A percentile compares a stretch with the other conserved stretches of the same genome.
These are phyloP conservation scores for Diorhabda sublineata DNA, from an alignment of 1,140 invertebrate genomes.

Conservation along the genomic window DNA sequence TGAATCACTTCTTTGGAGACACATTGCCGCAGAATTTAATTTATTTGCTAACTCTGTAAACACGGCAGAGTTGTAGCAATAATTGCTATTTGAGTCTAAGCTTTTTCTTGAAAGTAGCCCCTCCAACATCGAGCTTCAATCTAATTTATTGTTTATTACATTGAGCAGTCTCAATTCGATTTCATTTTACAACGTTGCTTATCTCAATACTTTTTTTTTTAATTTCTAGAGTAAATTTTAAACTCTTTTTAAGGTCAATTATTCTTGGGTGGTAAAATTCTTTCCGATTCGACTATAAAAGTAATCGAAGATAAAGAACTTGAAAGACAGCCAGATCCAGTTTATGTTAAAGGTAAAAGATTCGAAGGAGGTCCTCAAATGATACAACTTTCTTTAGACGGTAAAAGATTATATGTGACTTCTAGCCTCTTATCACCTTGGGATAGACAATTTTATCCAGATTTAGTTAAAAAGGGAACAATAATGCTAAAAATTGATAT, in stretches of 20 bases:
- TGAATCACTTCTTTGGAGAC: too few species aligned
- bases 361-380: conserved; percentile 89
- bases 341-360: conserved; percentile 71
- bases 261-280: conserved; percentile 79
- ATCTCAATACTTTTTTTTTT: too few species aligned
- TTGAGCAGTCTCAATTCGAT: too few species aligned
- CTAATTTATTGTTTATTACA: too few species aligned
- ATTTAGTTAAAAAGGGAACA: conserved; percentile 61
- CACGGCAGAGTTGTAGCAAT: too few species aligned
- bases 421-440: conserved; percentile 87
- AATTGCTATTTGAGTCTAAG: too few species aligned
- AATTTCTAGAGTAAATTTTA: too few species aligned
- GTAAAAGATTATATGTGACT: conserved; percentile 88
- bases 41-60: too few species aligned
- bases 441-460: conserved; percentile 71
- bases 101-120: too few species aligned
- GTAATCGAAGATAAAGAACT: conserved; percentile 75
- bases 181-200: too few species aligned
- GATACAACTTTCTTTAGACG: conserved; percentile 94
- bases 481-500: conserved; percentile 81
- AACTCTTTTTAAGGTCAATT: conserved; percentile 57
- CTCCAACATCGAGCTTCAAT: too few species aligned
- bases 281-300: conserved; percentile 66
- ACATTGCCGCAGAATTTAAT: too few species aligned
- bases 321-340: conserved; percentile 62